A percentile compares a stretch with the other conserved stretches of the same genome.
Conservation (phyloP, 2,888 invertebrate genomes). For the Latheticus oryzae region DNA sequence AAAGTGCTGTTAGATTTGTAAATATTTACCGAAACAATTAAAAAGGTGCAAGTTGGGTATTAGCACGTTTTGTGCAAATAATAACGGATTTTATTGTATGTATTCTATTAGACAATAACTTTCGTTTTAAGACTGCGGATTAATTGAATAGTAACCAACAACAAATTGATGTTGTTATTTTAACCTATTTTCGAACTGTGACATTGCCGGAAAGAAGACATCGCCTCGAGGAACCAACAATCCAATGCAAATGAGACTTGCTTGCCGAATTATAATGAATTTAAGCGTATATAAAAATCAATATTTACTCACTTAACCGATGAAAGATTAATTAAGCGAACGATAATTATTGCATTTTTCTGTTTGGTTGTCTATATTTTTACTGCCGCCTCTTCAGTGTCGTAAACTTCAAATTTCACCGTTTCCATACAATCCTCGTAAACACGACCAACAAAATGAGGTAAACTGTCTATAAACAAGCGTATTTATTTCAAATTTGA, state of each 20-base stretch:
- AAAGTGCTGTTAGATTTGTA: conserved; percentile 40
- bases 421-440: conserved; percentile 17
- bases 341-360: conserved; percentile 1
- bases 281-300: conserved; percentile 18
- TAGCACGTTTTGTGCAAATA: conserved; percentile 38
- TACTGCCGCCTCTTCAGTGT: conserved; percentile 3
- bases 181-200: conserved; percentile 24
- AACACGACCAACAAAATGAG: conserved; percentile 5
- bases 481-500: conserved; percentile 29
- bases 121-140: conserved; percentile 32
- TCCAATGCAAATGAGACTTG: conserved; percentile 26
- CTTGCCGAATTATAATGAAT: conserved; percentile 24
- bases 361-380: conserved; percentile 1
- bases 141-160: conserved; percentile 20
- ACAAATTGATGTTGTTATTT: conserved; percentile 18
- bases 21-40: conserved; percentile 41
- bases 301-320: conserved; percentile 29
- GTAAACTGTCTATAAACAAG: conserved; percentile 17
- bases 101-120: conserved; percentile 39
- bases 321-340: conserved; percentile 17
- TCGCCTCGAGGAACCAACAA: conserved; percentile 12
- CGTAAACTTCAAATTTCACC: conserved; percentile 25
- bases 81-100: conserved; percentile 39
- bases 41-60: conserved; percentile 42
- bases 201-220: conserved; percentile 2